Percentiles rank a stretch among this genome's conserved stretches.
phyloP scores from a whole-genome alignment of 2,113 vertebrate species.

The Daubentonia madagascariensis region DNA sequence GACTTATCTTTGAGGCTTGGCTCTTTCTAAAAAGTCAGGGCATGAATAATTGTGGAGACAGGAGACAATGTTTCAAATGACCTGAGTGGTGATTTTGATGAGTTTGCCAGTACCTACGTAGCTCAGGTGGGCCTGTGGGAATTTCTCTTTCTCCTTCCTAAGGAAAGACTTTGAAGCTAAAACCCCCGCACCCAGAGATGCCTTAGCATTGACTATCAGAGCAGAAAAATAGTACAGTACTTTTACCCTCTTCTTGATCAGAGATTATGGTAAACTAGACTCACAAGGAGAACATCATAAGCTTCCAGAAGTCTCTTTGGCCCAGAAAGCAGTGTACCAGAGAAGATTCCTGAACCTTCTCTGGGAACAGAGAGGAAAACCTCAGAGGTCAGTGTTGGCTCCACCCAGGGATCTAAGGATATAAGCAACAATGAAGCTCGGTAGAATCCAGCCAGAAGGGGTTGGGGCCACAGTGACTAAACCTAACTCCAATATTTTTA shows the following conservation, averaged over 20 bases:
- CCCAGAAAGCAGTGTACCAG: neutral
- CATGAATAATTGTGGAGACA: slow-evolving; percentile 19
- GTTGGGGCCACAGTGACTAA: neutral
- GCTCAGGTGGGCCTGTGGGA: neutral
- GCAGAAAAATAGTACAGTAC: neutral
- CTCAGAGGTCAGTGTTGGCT: neutral
- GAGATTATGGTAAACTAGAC: neutral
- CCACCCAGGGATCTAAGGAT: neutral
- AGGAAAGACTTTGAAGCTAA: slow-evolving; percentile 11
- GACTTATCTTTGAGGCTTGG: slow-evolving; percentile 48
- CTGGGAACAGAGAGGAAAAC: neutral
- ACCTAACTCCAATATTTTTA: neutral
- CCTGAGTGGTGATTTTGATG: neutral
- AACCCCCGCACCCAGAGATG: neutral
- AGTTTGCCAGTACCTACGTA: slow-evolving; percentile 8
- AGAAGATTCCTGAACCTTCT: neutral
- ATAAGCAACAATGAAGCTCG: neutral
- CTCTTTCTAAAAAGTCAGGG: slow-evolving; percentile 13
- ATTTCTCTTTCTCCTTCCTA: neutral
- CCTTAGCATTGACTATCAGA: neutral
- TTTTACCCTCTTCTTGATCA: neutral
- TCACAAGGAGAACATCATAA: neutral
- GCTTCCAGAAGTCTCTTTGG: neutral
- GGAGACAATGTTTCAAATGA: slow-evolving; percentile 17
- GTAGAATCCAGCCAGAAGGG: neutral